Evolutionary conservation across 2,113 vertebrate species (phyloP).

Genomic region (Microcebus jonahi): DNA sequence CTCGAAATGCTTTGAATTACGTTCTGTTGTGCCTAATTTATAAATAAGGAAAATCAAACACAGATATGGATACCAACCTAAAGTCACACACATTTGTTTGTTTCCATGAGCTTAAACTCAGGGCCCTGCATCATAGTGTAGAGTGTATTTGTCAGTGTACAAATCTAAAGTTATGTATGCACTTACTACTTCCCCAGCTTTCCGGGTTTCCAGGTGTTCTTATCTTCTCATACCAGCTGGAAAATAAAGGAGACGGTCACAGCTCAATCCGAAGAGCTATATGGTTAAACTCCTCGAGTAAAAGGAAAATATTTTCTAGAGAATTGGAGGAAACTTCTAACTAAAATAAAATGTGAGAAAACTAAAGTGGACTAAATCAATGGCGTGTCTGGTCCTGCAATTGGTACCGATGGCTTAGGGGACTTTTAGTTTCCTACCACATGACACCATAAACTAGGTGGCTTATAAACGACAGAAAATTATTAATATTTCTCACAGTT

Average conservation of each 20-base stretch:
- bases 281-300: background rate
- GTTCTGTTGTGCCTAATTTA: background rate
- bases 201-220: background rate
- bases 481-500: background rate
- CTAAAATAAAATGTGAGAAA: background rate
- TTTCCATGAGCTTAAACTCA: background rate
- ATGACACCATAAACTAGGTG: no score
- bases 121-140: accelerated
- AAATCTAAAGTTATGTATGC: background rate
- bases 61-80: accelerated
- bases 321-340: background rate
- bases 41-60: background rate
- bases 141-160: accelerated
- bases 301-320: background rate
- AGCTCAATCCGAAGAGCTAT: background rate
- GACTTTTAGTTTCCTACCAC: background rate
- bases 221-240: background rate
- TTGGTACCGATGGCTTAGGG: background rate
- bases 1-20: background rate
- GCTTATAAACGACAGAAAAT: background rate
- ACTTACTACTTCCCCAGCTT: background rate
- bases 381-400: background rate
- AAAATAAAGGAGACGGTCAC: background rate
- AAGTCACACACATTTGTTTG: accelerated
- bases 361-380: accelerated